Conservation (phyloP, 2,888 invertebrate species). For the Thereva unica region DNA sequence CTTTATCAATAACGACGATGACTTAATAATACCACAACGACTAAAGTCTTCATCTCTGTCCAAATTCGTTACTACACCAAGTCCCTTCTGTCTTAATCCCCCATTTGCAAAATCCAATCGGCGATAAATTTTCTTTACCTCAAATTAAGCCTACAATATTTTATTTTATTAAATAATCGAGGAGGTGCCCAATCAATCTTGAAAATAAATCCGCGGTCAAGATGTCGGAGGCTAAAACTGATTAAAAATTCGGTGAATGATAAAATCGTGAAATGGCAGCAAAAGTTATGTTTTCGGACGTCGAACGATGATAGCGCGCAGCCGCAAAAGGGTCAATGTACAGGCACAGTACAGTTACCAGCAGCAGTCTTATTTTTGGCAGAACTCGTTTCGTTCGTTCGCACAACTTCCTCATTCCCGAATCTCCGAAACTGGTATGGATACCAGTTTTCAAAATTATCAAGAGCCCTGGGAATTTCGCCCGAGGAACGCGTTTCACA, state of each 20-base stretch:
- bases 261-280: constrained; percentile 17
- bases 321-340: constrained; percentile 32
- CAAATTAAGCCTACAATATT: no score
- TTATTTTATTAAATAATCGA: no score
- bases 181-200: neutral
- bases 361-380: constrained; percentile 32
- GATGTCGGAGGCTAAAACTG: neutral
- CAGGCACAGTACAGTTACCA: constrained; percentile 31
- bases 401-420: constrained; percentile 34
- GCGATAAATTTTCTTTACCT: no score
- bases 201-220: constrained; percentile 8
- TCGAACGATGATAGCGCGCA: neutral
- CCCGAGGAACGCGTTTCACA: no score
- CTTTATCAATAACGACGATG: no score
- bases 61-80: no score
- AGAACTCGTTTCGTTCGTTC: constrained; percentile 27
- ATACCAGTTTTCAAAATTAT: constrained; percentile 10
- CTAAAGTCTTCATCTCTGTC: no score
- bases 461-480: no score
- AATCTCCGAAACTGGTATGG: neutral
- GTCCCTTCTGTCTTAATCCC: no score
- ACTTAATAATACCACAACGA: no score
- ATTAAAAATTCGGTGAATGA: constrained; percentile 28
- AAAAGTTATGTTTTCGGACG: neutral
- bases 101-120: no score